Evolutionary conservation across 2,797 vertebrate genomes (phyloP), one percentile per base, ranked within the genome.

Genomic region (Danio aesculapii): DNA sequence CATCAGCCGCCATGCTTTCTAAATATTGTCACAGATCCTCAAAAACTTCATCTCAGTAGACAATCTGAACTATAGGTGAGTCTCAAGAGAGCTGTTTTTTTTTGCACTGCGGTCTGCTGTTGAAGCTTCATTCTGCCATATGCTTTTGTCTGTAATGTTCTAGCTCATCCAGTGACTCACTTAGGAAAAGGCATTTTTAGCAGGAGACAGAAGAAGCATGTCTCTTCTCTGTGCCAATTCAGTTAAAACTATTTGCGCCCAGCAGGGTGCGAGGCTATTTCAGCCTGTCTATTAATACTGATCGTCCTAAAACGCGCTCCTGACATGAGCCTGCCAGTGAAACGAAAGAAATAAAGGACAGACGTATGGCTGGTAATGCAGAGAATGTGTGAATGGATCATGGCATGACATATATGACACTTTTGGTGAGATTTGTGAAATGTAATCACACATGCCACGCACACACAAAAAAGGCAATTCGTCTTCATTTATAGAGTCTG

Each of bases 231-330:
- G 77, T 30, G 59, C 71, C 73, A 83, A 78, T 72, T 63, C 67
- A 55, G 64, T 76, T 63, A 55, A 80, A 79, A 70, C 75, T 83
- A 70, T 85, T 84, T 81, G 79, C 55, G 69, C 73, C 44, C 86
- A 75, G 80, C 75, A 81, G 77, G 81, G 74, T 81, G 77, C 75
- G 67, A 47, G 47, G 79, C 75, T 89, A 85, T 85, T 86, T 88
- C 69, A 75, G 73, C 64, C 61, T 61, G 62, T 77, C 81, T 88
- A 86, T 88, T 87, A 87, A 83, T 84, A 84, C 80, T 44, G 52
- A 80, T 47, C 64, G 63, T 62, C 64, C 80, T 68, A 83, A 71
- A 76, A 83, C 49, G 75, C 75, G 66, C 59, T 68, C 39, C 47
- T 63, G 69, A 71, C 83, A 83, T 78, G 53, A 59, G 17, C 6